Conservation (phyloP, 2,113 vertebrate species). For the Cettia cetti region DNA sequence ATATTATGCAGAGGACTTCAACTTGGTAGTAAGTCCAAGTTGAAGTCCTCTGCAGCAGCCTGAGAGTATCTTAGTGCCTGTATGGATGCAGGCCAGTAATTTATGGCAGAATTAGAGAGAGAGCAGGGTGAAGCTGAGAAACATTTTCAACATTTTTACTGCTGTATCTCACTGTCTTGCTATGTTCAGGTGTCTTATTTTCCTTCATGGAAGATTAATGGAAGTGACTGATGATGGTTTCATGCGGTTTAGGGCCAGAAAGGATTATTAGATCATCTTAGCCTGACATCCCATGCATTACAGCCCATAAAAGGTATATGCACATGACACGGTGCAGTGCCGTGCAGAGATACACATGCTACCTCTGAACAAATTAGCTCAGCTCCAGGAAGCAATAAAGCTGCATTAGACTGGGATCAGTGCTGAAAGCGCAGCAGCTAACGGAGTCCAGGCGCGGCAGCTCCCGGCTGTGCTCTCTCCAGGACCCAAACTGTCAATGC, state of each 20-base stretch:
- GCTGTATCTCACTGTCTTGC: constrained; percentile 37
- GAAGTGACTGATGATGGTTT: constrained; percentile 44
- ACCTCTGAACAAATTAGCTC: constrained; percentile 51
- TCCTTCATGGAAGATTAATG: constrained; percentile 56
- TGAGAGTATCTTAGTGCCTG: neutral
- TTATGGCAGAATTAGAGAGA: neutral
- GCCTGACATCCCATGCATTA: constrained; percentile 29
- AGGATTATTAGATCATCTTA: constrained; percentile 58
- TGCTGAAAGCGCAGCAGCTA: neutral
- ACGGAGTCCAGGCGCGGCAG: neutral
- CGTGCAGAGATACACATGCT: neutral
- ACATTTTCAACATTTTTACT: constrained; percentile 49
- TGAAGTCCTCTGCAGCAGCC: neutral
- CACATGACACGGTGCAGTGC: neutral
- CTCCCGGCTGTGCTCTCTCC: neutral
- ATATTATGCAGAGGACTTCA: too few relatives aligned
- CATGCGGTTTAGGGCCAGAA: constrained; percentile 47
- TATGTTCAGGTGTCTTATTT: constrained; percentile 51
- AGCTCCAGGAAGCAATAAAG: constrained; percentile 42
- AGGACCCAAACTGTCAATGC: neutral
- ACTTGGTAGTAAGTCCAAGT: neutral
- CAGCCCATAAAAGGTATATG: constrained; percentile 31
- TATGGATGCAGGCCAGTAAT: neutral
- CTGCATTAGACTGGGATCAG: neutral
- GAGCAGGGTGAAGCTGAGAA: neutral